Percentiles rank a stretch among this genome's conserved stretches.
phyloP scores from a whole-genome alignment of 2,797 vertebrate genomes.

The Enteromius viviparus region DNA sequence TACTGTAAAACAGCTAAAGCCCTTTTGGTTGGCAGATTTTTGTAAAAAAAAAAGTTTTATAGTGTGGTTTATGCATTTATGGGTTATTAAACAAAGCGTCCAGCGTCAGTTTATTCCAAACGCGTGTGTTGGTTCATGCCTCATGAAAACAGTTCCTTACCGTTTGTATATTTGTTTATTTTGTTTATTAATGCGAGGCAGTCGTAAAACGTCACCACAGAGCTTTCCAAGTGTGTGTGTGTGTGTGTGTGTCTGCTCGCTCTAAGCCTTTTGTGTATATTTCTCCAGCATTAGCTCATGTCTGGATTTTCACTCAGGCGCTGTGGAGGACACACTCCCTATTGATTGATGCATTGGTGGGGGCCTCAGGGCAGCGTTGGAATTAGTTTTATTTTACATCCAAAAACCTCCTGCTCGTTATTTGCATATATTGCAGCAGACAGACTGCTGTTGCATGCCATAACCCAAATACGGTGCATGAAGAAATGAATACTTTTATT shows the following conservation, averaged over 20 bases:
- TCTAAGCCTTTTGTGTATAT: slow-evolving; percentile 46
- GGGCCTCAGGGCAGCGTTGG: slow-evolving; percentile 40
- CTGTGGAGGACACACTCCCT: slow-evolving; percentile 41
- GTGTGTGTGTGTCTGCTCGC: slow-evolving; percentile 24
- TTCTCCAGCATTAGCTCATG: slow-evolving; percentile 60
- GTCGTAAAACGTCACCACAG: slow-evolving; percentile 38
- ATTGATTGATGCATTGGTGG: slow-evolving; percentile 54
- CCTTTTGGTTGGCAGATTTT: slow-evolving; percentile 9
- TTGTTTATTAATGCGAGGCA: slow-evolving; percentile 42
- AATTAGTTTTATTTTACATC: slow-evolving; percentile 39
- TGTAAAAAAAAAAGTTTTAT: not conserved
- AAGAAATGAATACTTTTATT: not conserved
- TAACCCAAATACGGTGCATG: not conserved
- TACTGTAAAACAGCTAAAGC: slow-evolving; percentile 24
- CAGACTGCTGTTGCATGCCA: not conserved
- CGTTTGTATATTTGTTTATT: slow-evolving; percentile 34
- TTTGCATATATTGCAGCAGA: slow-evolving; percentile 7
- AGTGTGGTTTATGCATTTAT: slow-evolving; percentile 30
- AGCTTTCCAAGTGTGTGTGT: slow-evolving; percentile 48
- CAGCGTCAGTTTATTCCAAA: slow-evolving; percentile 28
- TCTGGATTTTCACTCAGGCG: slow-evolving; percentile 52
- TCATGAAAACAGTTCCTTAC: slow-evolving; percentile 31
- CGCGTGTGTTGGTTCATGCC: slow-evolving; percentile 26
- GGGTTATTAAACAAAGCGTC: slow-evolving; percentile 27
- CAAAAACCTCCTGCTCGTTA: slow-evolving; percentile 26